Base-by-base conservation (phyloP, 2,797 vertebrate species). In the Dallia pectoralis region DNA sequence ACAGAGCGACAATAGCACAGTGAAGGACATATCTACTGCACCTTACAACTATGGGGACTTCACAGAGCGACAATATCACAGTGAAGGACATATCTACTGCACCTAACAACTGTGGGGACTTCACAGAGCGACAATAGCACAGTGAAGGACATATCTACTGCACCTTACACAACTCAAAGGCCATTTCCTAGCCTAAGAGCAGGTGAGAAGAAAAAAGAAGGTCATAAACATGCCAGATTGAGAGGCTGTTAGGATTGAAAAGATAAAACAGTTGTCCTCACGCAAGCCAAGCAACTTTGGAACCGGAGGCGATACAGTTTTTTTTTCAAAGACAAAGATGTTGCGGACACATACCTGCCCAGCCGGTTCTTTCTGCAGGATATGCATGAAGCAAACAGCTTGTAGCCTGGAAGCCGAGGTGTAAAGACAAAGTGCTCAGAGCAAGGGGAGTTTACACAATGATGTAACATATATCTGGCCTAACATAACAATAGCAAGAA, bases 361-460 rank as follows among this genome's bases (percentile, higher is more conserved):
- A 81, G 88, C 93, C 77, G 82, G 92, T 94, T 92, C 85, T 83
- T 79, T 79, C 84, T 78, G 56, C 25, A 73, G 71, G 53, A 62
- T 74, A 80, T 89, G 91, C 91, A 93, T 91, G n/a, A n/a, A n/a
- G 91, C 79, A 68, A 92, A 85, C 81, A 83, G 81, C 88, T 90
- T 91, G 88, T 91, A 91, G 92, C 88, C 79, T 89, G 93, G 92
- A 94, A 93, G 88, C 84, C 73, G 79, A 92, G 88, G 91, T 91
- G 91, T 85, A 87, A 77, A 91, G 89, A 86, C 75, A 76, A 68
- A 88, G 70, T 8, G 91, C 93, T 90, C 73, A 32, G 40, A 91
- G 93, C 88, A 82, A 88, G 77, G 86, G 89, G 89, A 94, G 93
- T 93, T 94, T 94, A 94, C 91, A 94, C 87, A 94, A 88, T 48